Evolutionary conservation across 1,140 invertebrate genomes (phyloP), one percentile per base, ranked within the genome.

Genomic region (Whitmania pigra): DNA sequence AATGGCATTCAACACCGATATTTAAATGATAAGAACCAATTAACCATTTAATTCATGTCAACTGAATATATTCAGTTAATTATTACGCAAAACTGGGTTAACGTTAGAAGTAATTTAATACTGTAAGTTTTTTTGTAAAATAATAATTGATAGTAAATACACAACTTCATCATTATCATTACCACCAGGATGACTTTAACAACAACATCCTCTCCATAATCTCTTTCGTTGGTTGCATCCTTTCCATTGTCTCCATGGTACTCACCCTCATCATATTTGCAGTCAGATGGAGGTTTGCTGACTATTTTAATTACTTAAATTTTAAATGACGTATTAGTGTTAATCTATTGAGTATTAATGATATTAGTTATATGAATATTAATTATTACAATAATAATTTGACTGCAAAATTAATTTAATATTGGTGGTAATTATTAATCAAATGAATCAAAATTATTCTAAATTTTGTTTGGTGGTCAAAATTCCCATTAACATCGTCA

Each of bases 141-240:
- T 9, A 18, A 5, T 70, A 0, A 7, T 9, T 53, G 27, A 5
- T 49, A 40, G 22, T 43, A 69, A 20, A 2, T 20, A 53, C 53
- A 22, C 43, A 49, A 0, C 31, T 49, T 31, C n/a, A 43, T 25
- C 31, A 18, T 22, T n/a, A 68, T 53, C 55, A 18, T 55, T 53
- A 69, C 29, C 29, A 63, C 27, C 54, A 75, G 75, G 69, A 53
- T 60, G 74, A 72, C 60, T 27, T 54, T 22, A 22, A 74, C 60
- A 40, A 63, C 9, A 71, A 25, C 0, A 54, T 75, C 13, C 72
- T 78, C 27, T 76, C 77, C 67, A 78, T 78, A 27, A 78, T 78
- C 25, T 77, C 76, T 17, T 49, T 74, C 27, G 70, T 78, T 27
- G 77, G 75, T 2, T 74, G 73, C 36, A 57, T 73, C 66, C 71